Base-by-base conservation (phyloP, 2,888 invertebrate species). In the Agrypnus murinus region DNA sequence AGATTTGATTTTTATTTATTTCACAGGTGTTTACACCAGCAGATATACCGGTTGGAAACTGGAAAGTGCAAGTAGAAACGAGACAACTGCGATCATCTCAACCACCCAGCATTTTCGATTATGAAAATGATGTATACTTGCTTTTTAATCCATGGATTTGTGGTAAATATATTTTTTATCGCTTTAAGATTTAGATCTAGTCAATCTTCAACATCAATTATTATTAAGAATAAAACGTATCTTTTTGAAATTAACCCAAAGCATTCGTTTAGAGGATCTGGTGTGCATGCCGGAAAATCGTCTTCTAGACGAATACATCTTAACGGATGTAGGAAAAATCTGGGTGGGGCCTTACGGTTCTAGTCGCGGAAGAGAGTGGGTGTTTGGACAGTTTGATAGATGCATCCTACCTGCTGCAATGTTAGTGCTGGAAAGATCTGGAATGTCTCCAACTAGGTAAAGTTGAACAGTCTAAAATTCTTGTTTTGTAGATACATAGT, bases 71-170 rank as follows among this genome's bases (percentile, higher is more conserved):
- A 53, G 87, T 93, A 4, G 89, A 91, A 74, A 91, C 91, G 1
- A 88, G 88, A 15, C 79, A 86, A 31, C 82, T 86, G 74, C 86
- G 84, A 50, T 82, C 84, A 15, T 81, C 74, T 9, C 80, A 84
- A 1, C 81, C 84, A 0, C 86, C 86, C 0, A 84, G 86, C 6
- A 80, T 86, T 53, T 91, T 87, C 78, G 88, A 89, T 71, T 91
- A 90, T 75, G 91, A 91, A 7, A 90, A 90, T 65, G 91, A 92
- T 62, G 82, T 95, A 65, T 94, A 92, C 84, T 86, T 95, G 15
- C 86, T 95, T 9, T 95, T 94, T 86, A 95, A 95, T 83, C 94
- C 95, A 0, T 95, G 95, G 95, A 88, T 90, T 75, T 90, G 91
- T 87, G 92, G 95, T 94, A 85, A 83, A 83, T 77, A 60, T n/a